Base-by-base conservation (phyloP, 2,888 invertebrate species). In the Apoda limacodes region DNA sequence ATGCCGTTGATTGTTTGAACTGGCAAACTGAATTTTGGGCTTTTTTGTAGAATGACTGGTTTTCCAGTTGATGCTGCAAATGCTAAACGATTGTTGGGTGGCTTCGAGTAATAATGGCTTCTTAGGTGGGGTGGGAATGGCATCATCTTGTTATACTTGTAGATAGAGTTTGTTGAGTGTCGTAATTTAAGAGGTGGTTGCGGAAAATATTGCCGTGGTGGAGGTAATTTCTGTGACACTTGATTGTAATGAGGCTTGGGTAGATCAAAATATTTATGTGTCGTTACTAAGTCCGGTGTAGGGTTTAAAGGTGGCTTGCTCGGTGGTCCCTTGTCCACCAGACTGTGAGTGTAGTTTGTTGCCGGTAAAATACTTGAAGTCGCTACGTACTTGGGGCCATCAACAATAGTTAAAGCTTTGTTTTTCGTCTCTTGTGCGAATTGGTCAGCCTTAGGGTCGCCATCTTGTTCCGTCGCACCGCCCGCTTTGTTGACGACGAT, bases 1-100 rank as follows among this genome's bases (percentile, higher is more conserved):
- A 69, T 67, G 32, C 76, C 76, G 40, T 68, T 80, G 25, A 76
- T 58, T 10, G 71, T 74, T 48, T 78, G 74, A 14, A 65, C 54
- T 5, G 80, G 76, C 28, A 78, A 42, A 37, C 61, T 75, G 25
- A 53, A 52, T 34, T 78, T 72, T 7, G 71, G 65, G 28, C 51
- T 60, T 33, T 63, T 65, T n/a, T 55, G 49, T 23, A 58, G 31
- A 9, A 39, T 28, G 10, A 53, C 40, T 3, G 67, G 61, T 34
- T 59, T 58, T 35, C 50, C 54, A 21, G 57, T 60, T 6, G 76
- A 60, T 3, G 65, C 52, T 23, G 68, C 50, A 42, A 59, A 67
- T 6, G 52, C 40, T 17, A 66, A 39, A 6, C 12, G 63, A 63
- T 29, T 55, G 56, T 15, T 48, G 52, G 13, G 43, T 19, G 48